These are phyloP conservation scores for Pogona vitticeps DNA, from an alignment of 2,113 vertebrate genomes.

Conservation along the genomic window DNA sequence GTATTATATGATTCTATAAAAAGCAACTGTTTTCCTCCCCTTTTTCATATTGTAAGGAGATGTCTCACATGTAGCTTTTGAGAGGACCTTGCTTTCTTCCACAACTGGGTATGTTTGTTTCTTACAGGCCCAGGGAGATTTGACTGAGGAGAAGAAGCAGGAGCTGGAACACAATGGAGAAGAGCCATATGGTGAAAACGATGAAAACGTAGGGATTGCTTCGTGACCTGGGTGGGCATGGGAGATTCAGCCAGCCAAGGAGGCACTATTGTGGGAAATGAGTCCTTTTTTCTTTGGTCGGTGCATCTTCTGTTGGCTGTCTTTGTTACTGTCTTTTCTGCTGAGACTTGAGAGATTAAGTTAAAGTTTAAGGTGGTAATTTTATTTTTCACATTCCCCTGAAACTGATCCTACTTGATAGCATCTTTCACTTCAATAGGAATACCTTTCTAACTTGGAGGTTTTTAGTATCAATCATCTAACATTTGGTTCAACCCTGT, in stretches of 20 bases:
- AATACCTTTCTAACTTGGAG: background rate
- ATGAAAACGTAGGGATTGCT: conserved; percentile 80
- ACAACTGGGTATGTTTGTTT: conserved; percentile 25
- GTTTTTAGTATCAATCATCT: background rate
- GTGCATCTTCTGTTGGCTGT: background rate
- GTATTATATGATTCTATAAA: no score
- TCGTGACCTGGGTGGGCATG: background rate
- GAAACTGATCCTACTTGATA: background rate
- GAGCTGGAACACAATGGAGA: conserved; percentile 83
- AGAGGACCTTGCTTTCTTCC: background rate
- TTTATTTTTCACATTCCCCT: background rate
- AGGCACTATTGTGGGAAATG: background rate
- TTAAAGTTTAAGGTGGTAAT: background rate
- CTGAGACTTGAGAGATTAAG: background rate
- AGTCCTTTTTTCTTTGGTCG: background rate
- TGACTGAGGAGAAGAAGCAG: conserved; percentile 85
- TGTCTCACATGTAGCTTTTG: background rate
- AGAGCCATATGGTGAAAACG: conserved; percentile 89
- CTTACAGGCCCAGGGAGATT: conserved; percentile 88
- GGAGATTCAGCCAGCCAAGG: background rate
- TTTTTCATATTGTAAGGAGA: background rate
- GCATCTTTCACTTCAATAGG: no score
- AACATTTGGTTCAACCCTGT: background rate
- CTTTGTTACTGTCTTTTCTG: background rate
- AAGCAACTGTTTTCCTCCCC: background rate